phyloP scores from a whole-genome alignment of 2,888 invertebrate species.

The Drepana falcataria region DNA sequence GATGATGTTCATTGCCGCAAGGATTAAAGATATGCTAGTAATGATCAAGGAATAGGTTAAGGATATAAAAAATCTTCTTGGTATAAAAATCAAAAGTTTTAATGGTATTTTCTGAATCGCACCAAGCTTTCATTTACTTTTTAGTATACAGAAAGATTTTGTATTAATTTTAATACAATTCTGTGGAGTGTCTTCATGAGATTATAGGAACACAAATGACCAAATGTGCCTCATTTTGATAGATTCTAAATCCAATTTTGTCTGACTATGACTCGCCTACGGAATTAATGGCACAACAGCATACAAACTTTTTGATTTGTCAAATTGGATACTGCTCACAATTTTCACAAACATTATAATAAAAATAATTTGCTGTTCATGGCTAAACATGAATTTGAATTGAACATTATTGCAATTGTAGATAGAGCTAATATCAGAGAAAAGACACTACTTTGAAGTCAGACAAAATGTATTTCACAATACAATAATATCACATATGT shows the following conservation, averaged over 20 bases:
- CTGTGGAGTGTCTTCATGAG: conserved; percentile 53
- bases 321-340: conserved; percentile 23
- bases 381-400: conserved; percentile 48
- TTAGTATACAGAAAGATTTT: conserved; percentile 78
- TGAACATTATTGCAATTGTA: conserved; percentile 48
- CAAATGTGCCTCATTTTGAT: conserved; percentile 53
- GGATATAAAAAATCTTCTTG: conserved; percentile 63
- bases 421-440: conserved; percentile 55
- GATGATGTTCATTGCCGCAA: too few relatives aligned
- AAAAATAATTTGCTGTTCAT: conserved; percentile 32
- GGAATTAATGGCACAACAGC: conserved; percentile 63
- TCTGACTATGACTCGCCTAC: conserved; percentile 63
- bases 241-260: conserved; percentile 65
- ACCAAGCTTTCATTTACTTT: conserved; percentile 79
- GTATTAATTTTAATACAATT: conserved; percentile 72
- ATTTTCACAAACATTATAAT: conserved; percentile 26
- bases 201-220: conserved; percentile 56
- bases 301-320: conserved; percentile 27
- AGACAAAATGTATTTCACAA: conserved; percentile 75
- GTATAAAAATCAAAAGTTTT: conserved; percentile 80
- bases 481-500: conserved; percentile 77
- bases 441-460: conserved; percentile 72
- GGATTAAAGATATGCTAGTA: too few relatives aligned
- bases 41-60: conserved; percentile 2
- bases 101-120: conserved; percentile 79